Conservation (phyloP, 2,888 invertebrate genomes). For the Salpingus planirostris region DNA sequence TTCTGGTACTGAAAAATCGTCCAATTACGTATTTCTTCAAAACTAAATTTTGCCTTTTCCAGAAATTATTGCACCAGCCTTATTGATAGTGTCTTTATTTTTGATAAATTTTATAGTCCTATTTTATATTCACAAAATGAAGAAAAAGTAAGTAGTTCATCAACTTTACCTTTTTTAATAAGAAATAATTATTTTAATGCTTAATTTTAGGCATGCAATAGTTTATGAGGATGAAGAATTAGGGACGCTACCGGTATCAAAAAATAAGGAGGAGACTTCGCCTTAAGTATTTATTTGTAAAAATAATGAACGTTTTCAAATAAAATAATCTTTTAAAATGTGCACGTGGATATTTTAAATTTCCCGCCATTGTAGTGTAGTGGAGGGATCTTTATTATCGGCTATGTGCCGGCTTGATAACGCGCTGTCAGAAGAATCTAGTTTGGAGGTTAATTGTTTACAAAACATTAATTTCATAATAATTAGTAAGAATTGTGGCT, state of each 20-base stretch:
- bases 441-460: too few species aligned
- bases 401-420: too few species aligned
- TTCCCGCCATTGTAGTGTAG: too few species aligned
- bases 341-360: too few species aligned
- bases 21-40: too few species aligned
- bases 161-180: slow-evolving; percentile 4
- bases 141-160: slow-evolving; percentile 49
- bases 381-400: too few species aligned
- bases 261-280: slow-evolving; percentile 5
- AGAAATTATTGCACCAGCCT: slow-evolving; percentile 65
- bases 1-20: too few species aligned
- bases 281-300: slow-evolving; percentile 12
- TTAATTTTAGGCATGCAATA: slow-evolving; percentile 40
- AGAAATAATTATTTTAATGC: too few species aligned
- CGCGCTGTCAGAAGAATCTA: too few species aligned
- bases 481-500: not conserved
- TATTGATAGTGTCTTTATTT: slow-evolving; percentile 62
- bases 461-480: not conserved
- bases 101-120: slow-evolving; percentile 65
- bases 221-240: slow-evolving; percentile 38
- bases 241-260: slow-evolving; percentile 22
- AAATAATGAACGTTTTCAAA: slow-evolving; percentile 5
- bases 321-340: slow-evolving; percentile 4
- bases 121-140: slow-evolving; percentile 63
- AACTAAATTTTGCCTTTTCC: slow-evolving; percentile 32